Evolutionary conservation across 2,797 vertebrate species (phyloP), one percentile per base, ranked within the genome.

Genomic region (Poecilia picta): DNA sequence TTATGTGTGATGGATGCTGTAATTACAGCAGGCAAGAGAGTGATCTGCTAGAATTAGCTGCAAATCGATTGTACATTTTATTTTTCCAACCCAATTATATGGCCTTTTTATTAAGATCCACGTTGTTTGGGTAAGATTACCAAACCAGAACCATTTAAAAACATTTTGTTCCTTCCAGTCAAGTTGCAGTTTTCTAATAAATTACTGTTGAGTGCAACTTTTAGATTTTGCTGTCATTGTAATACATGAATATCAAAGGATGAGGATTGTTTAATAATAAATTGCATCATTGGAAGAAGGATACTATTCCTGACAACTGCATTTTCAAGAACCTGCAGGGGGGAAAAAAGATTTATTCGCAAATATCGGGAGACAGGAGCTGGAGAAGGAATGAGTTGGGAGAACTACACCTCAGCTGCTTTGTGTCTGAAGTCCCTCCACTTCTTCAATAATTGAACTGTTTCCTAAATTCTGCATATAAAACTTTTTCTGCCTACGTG

Each of bases 1-100:
- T 81, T 75, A 72, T 74, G 78, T 78, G 84, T 81, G 87, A 90
- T 85, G 86, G 86, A 91, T 74, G 84, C 86, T 89, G 89, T 91
- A 90, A 94, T 93, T 93, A 93, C 77, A 81, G 51, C 77, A 74
- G 73, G 73, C 82, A 55, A 77, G 53, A 79, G 74, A 81, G 79
- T 46, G 8, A 31, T 41, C 25, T 0, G 39, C 82, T 79, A 76
- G 80, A 87, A 80, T 28, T 57, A 79, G 62, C 83, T 73, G 77
- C 51, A 80, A 76, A 75, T 76, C 51, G 81, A 76, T 28, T 73
- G 4, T 20, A 72, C 36, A 59, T 87, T 36, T 59, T 33, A 31
- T 51, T 16, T 4, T 3, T 4, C 36, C 4, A 15, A 45, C 49
- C 12, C 68, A 71, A n/a, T 78, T 51, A 71, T 31, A 47, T 51